Conservation (phyloP, 2,888 invertebrate species). For the Smittia sp. region DNA sequence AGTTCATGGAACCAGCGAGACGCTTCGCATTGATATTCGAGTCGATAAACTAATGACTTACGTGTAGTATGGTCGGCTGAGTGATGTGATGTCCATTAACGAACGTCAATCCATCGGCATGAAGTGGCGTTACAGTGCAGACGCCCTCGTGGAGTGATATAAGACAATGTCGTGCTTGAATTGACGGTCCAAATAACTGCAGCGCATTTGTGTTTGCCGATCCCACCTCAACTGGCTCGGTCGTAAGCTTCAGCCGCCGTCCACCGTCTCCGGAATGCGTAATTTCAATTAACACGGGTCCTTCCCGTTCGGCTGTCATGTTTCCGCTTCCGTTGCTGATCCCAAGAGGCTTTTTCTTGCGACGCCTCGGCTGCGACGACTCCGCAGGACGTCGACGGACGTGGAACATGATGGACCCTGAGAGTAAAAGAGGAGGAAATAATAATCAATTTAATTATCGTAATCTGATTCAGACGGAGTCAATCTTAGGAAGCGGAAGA, state of each 20-base stretch:
- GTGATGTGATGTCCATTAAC: conserved; percentile 90
- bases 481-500: neutral
- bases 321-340: conserved; percentile 55
- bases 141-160: conserved; percentile 90
- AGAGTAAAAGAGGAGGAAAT: neutral
- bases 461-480: neutral
- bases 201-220: conserved; percentile 75
- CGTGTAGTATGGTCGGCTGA: conserved; percentile 89
- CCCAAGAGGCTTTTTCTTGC: conserved; percentile 67
- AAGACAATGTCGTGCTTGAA: conserved; percentile 92
- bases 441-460: neutral
- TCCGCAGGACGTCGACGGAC: conserved; percentile 90
- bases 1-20: neutral
- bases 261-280: conserved; percentile 59
- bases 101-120: conserved; percentile 89
- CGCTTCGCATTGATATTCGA: neutral
- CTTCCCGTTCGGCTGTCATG: conserved; percentile 60
- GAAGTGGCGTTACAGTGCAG: conserved; percentile 89
- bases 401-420: conserved; percentile 95
- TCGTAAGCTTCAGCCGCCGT: conserved; percentile 61
- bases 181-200: conserved; percentile 83
- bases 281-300: conserved; percentile 65
- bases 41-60: conserved; percentile 48
- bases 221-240: conserved; percentile 69
- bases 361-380: conserved; percentile 81